Evolutionary conservation across 2,797 vertebrate species (phyloP).

Genomic region (Gambusia yucatana): DNA sequence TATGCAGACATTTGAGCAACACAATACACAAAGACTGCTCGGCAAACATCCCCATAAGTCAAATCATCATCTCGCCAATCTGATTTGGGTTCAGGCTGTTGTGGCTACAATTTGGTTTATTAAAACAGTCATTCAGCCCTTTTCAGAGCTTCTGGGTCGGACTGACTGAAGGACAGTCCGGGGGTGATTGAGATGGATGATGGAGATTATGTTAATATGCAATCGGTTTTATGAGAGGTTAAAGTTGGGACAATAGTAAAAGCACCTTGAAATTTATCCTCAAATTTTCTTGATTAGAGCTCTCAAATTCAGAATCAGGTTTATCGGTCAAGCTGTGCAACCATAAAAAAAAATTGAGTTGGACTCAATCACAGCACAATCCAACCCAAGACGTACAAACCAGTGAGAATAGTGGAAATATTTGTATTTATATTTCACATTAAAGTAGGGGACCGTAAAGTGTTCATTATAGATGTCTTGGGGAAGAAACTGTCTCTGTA

Average conservation of each 20-base stretch:
- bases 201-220: conserved; percentile 57
- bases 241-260: not conserved
- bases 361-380: not conserved
- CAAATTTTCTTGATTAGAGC: not conserved
- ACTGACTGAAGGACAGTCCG: conserved; percentile 40
- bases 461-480: not conserved
- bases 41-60: conserved; percentile 50
- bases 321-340: not conserved
- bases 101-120: conserved; percentile 72
- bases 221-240: conserved; percentile 69
- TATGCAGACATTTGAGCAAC: conserved; percentile 12
- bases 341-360: not conserved
- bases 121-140: conserved; percentile 57
- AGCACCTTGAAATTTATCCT: not conserved
- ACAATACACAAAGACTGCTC: conserved; percentile 58
- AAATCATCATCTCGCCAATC: conserved; percentile 75
- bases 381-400: not conserved
- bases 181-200: not conserved
- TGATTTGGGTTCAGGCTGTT: conserved; percentile 72
- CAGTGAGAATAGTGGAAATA: not conserved
- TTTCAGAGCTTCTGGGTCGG: conserved; percentile 37
- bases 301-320: not conserved
- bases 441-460: not conserved
- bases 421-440: not conserved
- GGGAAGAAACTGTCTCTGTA: not conserved